Evolutionary conservation across 2,888 invertebrate genomes (phyloP), one percentile per base, ranked within the genome.

Genomic region (Dynastes grantii): DNA sequence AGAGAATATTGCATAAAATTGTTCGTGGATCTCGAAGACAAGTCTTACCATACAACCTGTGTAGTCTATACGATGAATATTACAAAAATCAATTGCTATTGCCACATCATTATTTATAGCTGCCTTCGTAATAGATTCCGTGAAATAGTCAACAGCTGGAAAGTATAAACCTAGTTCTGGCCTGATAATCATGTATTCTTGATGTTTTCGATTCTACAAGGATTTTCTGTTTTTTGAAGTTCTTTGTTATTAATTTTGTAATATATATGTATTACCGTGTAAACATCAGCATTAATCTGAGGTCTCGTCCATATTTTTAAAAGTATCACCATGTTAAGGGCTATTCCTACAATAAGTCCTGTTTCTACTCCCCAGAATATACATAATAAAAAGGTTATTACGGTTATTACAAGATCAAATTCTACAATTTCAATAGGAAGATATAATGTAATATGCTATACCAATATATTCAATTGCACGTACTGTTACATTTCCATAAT

Each of bases 311-410:
- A 91, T 27, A 91, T 88, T 82, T 93, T 92, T 77, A 96, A 88
- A 76, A 96, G 89, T 85, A 90, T 90, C 2, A 92, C 86, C 78
- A 95, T 90, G 86, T 93, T 94, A 49, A 93, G 88, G 16, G 92
- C 85, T 81, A 94, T 92, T 78, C 97, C 96, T 67, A 92, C 90
- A 40, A 95, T 89, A 81, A 97, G 92, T 70, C 97, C 97, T 85
- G 93, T 91, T 90, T 97, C 96, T 65, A 96, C 95, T 32, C 95
- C 94, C 80, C 92, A 89, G 76, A 91, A 85, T 76, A 97, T 88
- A 81, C 95, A 94, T 61, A 93, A 90, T 1, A 92, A 78, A 81
- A 95, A 94, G 70, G 96, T 96, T 13, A 92, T 88, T 76, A 91
- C 83, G 85, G 94, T 92, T 77, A 95, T 92, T 65, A 91, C 80